phyloP scores from a whole-genome alignment of 2,113 vertebrate species.

The Dryoscopus gambensis region DNA sequence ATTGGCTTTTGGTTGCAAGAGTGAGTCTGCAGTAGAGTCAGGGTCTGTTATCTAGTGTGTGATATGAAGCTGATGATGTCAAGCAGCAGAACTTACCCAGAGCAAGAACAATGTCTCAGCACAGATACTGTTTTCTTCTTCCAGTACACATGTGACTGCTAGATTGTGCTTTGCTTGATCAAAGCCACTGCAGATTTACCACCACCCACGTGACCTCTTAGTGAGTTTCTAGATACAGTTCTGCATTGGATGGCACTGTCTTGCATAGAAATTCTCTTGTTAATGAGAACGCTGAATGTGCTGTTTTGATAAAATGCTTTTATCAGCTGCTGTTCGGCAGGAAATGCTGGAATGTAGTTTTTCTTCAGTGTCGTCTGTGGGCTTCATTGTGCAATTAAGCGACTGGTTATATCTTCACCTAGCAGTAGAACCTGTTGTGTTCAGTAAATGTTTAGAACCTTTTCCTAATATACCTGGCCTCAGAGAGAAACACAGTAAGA shows the following conservation, averaged over 20 bases:
- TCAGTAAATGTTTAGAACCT: background rate
- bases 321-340: background rate
- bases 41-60: background rate
- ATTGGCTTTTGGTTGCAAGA: background rate
- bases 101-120: background rate
- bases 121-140: background rate
- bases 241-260: constrained; percentile 2
- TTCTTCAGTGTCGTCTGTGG: background rate
- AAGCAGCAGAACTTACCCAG: background rate
- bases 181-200: background rate
- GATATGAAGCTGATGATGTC: background rate
- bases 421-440: background rate
- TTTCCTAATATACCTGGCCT: background rate
- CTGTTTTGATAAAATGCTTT: constrained; percentile 24
- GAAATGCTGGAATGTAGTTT: constrained; percentile 16
- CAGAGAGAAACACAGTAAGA: background rate
- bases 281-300: constrained; percentile 16
- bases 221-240: background rate
- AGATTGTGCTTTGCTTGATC: background rate
- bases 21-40: background rate
- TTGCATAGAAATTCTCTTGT: background rate
- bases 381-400: background rate
- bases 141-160: background rate
- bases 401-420: background rate
- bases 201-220: background rate